Evolutionary conservation across 2,797 vertebrate genomes (phyloP).

Genomic region (Babyrousa celebensis): DNA sequence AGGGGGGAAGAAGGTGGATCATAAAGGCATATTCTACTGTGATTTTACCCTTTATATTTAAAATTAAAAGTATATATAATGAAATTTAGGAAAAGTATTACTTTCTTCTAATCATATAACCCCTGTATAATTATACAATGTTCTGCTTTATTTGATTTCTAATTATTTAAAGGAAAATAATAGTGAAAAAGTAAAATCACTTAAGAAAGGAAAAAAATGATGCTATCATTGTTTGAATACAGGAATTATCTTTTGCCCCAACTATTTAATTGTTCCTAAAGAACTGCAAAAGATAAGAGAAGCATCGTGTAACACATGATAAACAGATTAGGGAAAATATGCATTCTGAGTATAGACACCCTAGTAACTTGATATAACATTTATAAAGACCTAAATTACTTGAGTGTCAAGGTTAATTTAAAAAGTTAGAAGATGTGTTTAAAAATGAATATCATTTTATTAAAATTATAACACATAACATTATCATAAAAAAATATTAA

Average conservation of each 20-base stretch:
- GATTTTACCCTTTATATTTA: not conserved
- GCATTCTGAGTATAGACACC: not conserved
- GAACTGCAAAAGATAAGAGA: not conserved
- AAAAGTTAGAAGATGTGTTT: not conserved
- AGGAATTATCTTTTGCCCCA: not conserved
- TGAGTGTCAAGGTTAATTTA: not conserved
- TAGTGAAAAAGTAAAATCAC: not conserved
- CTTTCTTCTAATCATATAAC: not conserved
- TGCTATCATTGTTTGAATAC: not conserved
- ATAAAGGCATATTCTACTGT: not conserved
- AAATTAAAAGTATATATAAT: not conserved
- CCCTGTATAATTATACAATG: not conserved
- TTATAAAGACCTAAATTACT: not conserved
- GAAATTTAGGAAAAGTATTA: not conserved
- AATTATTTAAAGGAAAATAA: not conserved
- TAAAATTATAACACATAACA: not conserved
- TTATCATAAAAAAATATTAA: not conserved
- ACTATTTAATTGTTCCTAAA: not conserved
- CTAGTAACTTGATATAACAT: not conserved
- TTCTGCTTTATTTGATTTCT: slow-evolving; percentile 5
- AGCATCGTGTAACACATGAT: not conserved
- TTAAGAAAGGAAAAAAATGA: not conserved
- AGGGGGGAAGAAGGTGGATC: not conserved
- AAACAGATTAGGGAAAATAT: not conserved
- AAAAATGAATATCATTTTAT: not conserved